Base-by-base conservation (phyloP, 2,113 vertebrate genomes). In the Barbus barbus region DNA sequence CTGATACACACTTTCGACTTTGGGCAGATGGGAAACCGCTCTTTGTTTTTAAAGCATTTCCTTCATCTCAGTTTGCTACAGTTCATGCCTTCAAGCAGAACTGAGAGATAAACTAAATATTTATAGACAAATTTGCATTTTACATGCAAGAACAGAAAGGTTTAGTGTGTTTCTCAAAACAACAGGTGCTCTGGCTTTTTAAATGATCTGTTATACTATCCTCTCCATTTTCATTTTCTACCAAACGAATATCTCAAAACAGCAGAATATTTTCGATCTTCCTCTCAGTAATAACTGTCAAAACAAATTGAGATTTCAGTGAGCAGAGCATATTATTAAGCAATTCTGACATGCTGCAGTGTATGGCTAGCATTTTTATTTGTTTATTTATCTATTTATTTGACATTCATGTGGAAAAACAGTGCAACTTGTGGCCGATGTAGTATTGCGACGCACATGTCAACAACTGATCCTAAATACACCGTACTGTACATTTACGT, bases 11-110 rank as follows among this genome's bases (percentile, higher is more conserved):
- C 9, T 77, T 81, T 81, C 3, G 77, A 88, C 84, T 83, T 71
- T 53, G 58, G 63, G 72, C 82, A 81, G 81, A 86, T 88, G 84
- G 81, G 79, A 79, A 73, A 69, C 33, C 20, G 28, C 33, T 22
- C 72, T 84, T 38, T 79, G 78, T 81, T 76, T 76, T 81, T 75
- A 76, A 72, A 72, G 60, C 5, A 20, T 77, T 84, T 76, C 9
- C 48, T 71, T 78, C 22, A 18, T 26, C 33, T 51, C 22, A 8
- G 36, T 75, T n/a, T 20, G 28, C 46, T 46, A 4, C 18, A 41
- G 14, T 48, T n/a, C 65, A 16, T 58, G 18, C 31, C 18, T 41
- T 41, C 20, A 38, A 60, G 51, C 12, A 46, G 7, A n/a, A n/a
- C 3, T 36, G 20, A 33, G 9, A 4, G 61, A 9, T 18, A 65